Base-by-base conservation (phyloP, 1,140 invertebrate genomes). In the Maniola jurtina region DNA sequence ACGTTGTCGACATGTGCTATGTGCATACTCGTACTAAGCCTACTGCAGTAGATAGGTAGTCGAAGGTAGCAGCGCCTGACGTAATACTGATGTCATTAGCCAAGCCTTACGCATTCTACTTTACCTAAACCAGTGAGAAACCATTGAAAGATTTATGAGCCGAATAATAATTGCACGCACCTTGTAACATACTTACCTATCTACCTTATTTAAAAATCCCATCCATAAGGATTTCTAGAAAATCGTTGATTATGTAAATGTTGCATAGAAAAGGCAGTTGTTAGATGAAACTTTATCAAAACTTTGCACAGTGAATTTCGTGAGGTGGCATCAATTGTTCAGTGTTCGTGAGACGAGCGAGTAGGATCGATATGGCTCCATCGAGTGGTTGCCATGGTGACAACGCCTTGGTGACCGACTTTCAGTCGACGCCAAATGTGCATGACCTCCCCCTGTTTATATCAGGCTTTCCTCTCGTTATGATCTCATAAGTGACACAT, bases 371-470 rank as follows among this genome's bases (percentile, higher is more conserved):
- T 79, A 79, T 66, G 40, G 55, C 55, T 54, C 61, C 61, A 68
- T 61, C 16, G 66, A 70, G 50, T 73, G 61, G 77, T 79, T 76
- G 40, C 77, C 77, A 76, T 79, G 70, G 77, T 45, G 70, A 78
- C 66, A 65, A 61, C 67, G 57, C 64, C 66, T 75, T 64, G 55
- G 65, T 73, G 73, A 60, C 70, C 61, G 63, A 72, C 64, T 70
- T 67, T 62, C 64, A 14, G 58, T 42, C 61, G 60, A 61, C 64
- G 47, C 60, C 58, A 59, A 62, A 62, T 35, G 13, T 67, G 40
- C 35, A 16, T 14, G 34, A 35, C 10, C 54, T 55, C 54, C 54
- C 54, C 34, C n/a, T 55, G 11, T 35, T 35, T 55, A 35, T 55
- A 33, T 35, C 25, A 55, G 54, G 0, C 15, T 35, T 11, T 55